Evolutionary conservation across 2,113 vertebrate species (phyloP), one percentile per base, ranked within the genome.

Genomic region (Daphoenositta chrysoptera): DNA sequence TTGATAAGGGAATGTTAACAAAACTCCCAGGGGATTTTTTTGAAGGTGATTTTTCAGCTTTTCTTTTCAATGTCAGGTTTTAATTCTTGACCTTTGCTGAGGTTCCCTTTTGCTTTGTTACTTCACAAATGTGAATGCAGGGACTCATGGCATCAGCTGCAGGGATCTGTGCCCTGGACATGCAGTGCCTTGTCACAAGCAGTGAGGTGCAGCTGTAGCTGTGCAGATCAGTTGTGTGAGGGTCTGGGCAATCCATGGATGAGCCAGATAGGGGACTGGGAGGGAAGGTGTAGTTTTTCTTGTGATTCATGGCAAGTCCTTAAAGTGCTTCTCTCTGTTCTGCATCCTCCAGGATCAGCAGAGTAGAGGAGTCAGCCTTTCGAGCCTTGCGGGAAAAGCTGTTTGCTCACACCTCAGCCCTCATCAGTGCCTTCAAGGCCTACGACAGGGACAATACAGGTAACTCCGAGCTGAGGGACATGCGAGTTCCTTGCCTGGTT

Each of bases 311-410:
- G 40, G 13, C 21, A 42, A 61, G 17, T 42, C 35, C 8, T 75
- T 51, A 5, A 80, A 2, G 4, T 40, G 39, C 13, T 78, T 44
- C 53, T 75, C 10, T 61, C 37, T 65, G 19, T 80, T 82, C 53
- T 45, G 65, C 54, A 28, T 53, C 21, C 64, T 71, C 33, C 85
- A 98, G 98, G 93, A 97, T 98, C 87, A 98, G 98, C 97, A 97
- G 97, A 89, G 98, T 98, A 26, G 98, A 98, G 71, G 97, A 97
- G 69, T 98, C 98, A 5, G 98, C 98, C 35, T 97, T 98, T 42
- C 97, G 96, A 93, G 98, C 98, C 19, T 81, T 98, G 71, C 81
- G 96, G 68, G 97, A 98, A 45, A 97, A 97, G 63, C 76, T 98
- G 15, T 98, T 98, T 83, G 98, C 98, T 87, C 98, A 98, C 93